Evolutionary conservation across 2,888 invertebrate genomes (phyloP), one percentile per base, ranked within the genome.

Genomic region (Celastrina argiolus): DNA sequence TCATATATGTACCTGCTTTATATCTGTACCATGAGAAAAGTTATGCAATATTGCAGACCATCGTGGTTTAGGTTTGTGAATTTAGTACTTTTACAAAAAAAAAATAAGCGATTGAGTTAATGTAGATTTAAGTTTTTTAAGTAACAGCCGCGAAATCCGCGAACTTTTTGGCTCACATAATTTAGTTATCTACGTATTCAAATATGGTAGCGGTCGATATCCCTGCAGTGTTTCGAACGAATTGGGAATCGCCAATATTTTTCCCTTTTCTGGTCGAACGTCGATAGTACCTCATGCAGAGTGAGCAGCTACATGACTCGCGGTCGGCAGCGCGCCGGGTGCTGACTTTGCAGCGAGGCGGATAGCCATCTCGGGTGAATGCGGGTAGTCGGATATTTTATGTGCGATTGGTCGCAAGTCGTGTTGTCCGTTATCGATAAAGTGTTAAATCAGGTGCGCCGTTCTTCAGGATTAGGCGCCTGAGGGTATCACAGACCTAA

Each of bases 381-480:
- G 81, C 79, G 81, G 83, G 81, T 84, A 84, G 83, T 84, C 79
- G 79, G 78, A 80, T 83, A 82, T 84, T 87, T 88, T 87, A 88
- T 87, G 81, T 80, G 80, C 80, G 58, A 45, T 42, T 78, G 81
- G 78, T 80, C 75, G 76, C 76, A 78, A 82, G 80, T 81, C 81
- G 85, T 82, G 84, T 82, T n/a, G n/a, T 78, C 82, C 83, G 86
- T 87, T 89, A 89, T 89, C 89, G 84, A 65, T 67, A 64, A 80
- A 81, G 83, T 83, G 78, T 81, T 87, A 85, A 88, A 88, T 88
- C 88, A 88, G 82, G 78, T 77, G 80, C 81, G 82, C 85, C 85
- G 83, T 87, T 84, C 85, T 66, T 71, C 70, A 51, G 64, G 34
- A 26, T 64, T 51, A 51, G 16, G 34, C 34, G 51, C 22, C 26